phyloP scores from a whole-genome alignment of 2,888 invertebrate genomes.

The Corbicula japonica region DNA sequence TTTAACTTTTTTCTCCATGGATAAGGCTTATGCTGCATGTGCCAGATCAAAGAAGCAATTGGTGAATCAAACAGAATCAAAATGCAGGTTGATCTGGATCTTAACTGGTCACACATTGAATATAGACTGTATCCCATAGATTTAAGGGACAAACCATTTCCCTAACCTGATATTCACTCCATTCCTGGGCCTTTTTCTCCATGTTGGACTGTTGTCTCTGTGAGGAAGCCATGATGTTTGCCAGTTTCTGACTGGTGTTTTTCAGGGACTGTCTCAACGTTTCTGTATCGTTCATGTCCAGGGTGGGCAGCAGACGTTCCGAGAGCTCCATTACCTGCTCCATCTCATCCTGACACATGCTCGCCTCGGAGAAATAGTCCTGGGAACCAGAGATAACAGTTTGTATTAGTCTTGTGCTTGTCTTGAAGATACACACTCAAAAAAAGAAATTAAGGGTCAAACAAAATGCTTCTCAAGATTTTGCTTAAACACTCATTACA shows the following conservation, averaged over 20 bases:
- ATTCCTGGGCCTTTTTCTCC: constrained; percentile 93
- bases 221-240: constrained; percentile 94
- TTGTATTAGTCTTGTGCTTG: no score
- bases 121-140: neutral
- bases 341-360: constrained; percentile 84
- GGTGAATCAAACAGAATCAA: no score
- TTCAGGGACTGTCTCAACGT: constrained; percentile 82
- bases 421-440: no score
- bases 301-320: constrained; percentile 79
- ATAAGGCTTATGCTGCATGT: no score
- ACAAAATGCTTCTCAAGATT: no score
- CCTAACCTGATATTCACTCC: constrained; percentile 93
- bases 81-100: no score
- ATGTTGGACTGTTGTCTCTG: constrained; percentile 92
- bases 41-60: no score
- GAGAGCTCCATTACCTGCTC: constrained; percentile 83
- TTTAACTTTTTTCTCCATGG: no score
- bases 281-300: constrained; percentile 83
- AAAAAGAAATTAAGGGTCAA: no score
- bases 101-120: no score
- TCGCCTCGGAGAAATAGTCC: constrained; percentile 85
- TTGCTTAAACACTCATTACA: no score
- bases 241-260: constrained; percentile 90
- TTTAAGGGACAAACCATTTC: no score
- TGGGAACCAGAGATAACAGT: constrained; percentile 68